Percentiles rank a stretch among this genome's conserved stretches.
These are phyloP conservation scores for Catocala sponsa DNA, from an alignment of 2,888 invertebrate genomes.

Conservation along the genomic window DNA sequence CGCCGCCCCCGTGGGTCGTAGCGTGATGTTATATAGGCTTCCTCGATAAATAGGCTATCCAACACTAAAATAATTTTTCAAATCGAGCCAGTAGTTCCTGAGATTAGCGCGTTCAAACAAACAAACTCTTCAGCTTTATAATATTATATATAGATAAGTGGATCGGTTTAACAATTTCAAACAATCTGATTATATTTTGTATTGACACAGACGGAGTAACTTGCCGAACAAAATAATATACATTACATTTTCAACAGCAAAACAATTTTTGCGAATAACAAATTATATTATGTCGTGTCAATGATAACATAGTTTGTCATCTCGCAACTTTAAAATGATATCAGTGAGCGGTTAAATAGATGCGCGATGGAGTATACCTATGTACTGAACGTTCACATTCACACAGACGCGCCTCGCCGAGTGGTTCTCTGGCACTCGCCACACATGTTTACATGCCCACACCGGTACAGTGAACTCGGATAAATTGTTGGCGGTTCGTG, in stretches of 20 bases:
- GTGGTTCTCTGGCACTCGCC: constrained; percentile 47
- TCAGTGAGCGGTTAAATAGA: constrained; percentile 2
- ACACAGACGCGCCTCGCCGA: constrained; percentile 39
- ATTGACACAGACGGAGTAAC: constrained; percentile 7
- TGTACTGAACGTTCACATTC: constrained; percentile 36
- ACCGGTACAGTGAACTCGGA: constrained; percentile 78
- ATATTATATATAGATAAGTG: too few species aligned
- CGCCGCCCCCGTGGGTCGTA: too few species aligned
- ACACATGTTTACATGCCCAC: constrained; percentile 67
- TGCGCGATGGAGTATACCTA: constrained; percentile 20
- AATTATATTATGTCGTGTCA: too few species aligned
- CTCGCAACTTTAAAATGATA: not conserved
- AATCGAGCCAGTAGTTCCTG: too few species aligned
- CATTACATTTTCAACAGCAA: not conserved
- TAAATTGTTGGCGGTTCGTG: constrained; percentile 75
- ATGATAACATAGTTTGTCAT: too few species aligned
- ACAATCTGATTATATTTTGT: constrained; percentile 3
- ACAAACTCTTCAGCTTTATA: too few species aligned
- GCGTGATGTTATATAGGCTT: too few species aligned
- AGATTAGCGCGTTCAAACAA: too few species aligned
- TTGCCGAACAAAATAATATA: not conserved
- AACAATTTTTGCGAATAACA: not conserved
- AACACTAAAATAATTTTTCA: too few species aligned
- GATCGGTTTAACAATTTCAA: not conserved
- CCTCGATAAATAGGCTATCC: too few species aligned